Percentiles rank a stretch among this genome's conserved stretches.
Evolutionary conservation across 2,888 invertebrate species (phyloP).

Genomic region (Chymomyza procnemis): DNA sequence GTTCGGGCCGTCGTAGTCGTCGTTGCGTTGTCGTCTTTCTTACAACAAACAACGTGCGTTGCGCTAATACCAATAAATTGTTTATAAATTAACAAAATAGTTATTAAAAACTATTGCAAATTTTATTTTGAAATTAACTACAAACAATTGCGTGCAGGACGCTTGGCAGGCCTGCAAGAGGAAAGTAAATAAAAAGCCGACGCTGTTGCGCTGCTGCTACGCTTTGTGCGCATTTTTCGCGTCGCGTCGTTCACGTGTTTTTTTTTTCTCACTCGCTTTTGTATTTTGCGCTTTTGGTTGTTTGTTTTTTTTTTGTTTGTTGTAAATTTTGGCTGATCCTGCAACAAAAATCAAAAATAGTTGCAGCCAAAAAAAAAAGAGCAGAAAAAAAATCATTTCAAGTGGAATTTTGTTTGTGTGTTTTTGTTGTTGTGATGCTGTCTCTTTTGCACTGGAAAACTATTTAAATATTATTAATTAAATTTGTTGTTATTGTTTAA

Average conservation of each 20-base stretch:
- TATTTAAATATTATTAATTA: not conserved
- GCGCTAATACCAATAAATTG: too few species aligned
- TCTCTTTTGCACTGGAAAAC: too few species aligned
- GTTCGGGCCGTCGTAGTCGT: too few species aligned
- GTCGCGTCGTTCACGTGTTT: slow-evolving; percentile 24
- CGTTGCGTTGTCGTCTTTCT: slow-evolving; percentile 30
- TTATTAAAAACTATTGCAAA: too few species aligned
- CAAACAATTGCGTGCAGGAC: not conserved
- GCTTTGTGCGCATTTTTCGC: slow-evolving; percentile 21
- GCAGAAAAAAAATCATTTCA: not conserved
- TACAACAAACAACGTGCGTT: too few species aligned
- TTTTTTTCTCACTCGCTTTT: slow-evolving; percentile 7
- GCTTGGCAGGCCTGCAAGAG: too few species aligned
- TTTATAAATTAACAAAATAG: too few species aligned
- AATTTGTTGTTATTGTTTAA: too few species aligned
- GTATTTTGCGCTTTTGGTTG: slow-evolving; percentile 11
- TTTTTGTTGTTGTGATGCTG: too few species aligned
- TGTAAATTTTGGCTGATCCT: slow-evolving; percentile 11
- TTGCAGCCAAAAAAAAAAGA: not conserved
- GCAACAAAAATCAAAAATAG: slow-evolving; percentile 13
- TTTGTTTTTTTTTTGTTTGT: not conserved
- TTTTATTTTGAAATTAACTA: too few species aligned
- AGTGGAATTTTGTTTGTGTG: not conserved
- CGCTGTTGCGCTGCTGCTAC: not conserved
- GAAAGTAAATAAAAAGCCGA: too few species aligned